These are phyloP conservation scores for Graptemys geographica DNA, from an alignment of 2,797 vertebrate species.

Conservation along the genomic window DNA sequence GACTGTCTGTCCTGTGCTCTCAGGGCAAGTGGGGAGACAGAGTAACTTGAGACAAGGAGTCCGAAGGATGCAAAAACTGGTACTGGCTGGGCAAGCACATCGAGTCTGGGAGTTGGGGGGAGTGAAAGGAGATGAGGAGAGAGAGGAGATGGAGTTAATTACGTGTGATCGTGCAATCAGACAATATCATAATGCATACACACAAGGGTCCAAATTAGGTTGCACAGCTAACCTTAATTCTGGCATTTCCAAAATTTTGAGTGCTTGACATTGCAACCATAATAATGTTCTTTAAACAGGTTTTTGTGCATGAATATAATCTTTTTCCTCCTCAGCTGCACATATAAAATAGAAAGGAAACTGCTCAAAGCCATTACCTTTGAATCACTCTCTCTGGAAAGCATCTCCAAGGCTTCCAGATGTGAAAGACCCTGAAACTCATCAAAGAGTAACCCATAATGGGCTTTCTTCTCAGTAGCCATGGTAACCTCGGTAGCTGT, in stretches of 20 bases:
- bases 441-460: constrained; percentile 98
- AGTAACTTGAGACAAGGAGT: background rate
- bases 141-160: background rate
- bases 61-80: background rate
- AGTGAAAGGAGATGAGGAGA: background rate
- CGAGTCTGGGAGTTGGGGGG: background rate
- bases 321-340: constrained; percentile 46
- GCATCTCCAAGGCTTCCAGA: constrained; percentile 96
- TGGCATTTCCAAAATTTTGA: background rate
- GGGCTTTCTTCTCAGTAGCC: constrained; percentile 89
- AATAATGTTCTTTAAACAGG: background rate
- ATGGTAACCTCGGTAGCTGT: constrained; percentile 81
- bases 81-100: background rate
- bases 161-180: background rate
- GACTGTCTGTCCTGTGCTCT: background rate
- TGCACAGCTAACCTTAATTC: background rate
- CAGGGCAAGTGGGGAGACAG: background rate
- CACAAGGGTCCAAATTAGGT: background rate
- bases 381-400: constrained; percentile 94
- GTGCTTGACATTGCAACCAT: constrained; percentile 19
- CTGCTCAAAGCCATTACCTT: constrained; percentile 86
- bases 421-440: constrained; percentile 97
- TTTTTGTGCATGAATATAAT: constrained; percentile 5
- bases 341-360: constrained; percentile 64
- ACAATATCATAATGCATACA: background rate